Conservation (phyloP, 2,113 vertebrate species). For the Donacobius atricapilla region DNA sequence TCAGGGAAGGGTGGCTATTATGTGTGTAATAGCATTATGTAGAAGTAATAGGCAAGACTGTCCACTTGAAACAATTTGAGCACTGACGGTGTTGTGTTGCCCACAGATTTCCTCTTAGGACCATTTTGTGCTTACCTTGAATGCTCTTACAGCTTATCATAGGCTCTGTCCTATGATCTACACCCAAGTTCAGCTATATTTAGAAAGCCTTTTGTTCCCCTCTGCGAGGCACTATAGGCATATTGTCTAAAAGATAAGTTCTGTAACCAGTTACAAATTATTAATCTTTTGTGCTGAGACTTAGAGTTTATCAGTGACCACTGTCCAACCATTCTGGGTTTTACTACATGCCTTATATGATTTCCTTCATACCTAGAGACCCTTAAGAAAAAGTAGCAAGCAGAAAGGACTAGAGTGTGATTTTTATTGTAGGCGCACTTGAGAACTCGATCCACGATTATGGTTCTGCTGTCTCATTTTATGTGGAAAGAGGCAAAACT, state of each 20-base stretch:
- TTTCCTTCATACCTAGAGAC: neutral
- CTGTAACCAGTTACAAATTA: neutral
- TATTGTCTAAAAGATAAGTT: neutral
- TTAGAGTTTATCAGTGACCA: neutral
- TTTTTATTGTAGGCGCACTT: neutral
- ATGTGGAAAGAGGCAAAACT: neutral
- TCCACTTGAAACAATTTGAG: neutral
- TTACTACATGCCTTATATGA: neutral
- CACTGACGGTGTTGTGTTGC: neutral
- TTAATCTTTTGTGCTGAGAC: neutral
- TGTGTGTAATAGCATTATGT: neutral
- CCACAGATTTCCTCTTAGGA: neutral
- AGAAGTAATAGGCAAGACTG: neutral
- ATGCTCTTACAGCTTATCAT: neutral
- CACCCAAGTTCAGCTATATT: neutral
- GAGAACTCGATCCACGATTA: neutral
- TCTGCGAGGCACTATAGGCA: neutral
- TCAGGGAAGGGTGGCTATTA: neutral
- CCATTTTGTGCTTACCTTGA: neutral
- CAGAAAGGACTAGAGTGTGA: neutral
- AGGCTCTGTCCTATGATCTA: neutral
- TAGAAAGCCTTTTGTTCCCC: neutral
- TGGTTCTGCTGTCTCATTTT: neutral
- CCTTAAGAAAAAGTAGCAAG: neutral
- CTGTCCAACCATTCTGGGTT: neutral